Conservation (phyloP, 2,797 vertebrate species). For the Paramormyrops hopkinsi region DNA sequence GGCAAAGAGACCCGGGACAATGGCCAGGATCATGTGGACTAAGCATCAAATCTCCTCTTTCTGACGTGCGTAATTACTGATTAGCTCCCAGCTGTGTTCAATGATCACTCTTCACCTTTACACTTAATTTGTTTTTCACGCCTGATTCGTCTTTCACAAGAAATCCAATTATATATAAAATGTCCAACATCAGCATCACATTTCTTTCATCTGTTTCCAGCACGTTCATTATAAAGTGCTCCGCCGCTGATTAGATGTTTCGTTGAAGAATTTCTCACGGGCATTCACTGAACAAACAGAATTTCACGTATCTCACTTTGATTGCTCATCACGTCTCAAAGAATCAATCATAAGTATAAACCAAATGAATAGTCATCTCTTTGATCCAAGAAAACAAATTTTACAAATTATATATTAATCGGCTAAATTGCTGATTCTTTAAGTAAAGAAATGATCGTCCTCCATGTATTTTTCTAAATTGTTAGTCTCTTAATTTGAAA, state of each 20-base stretch:
- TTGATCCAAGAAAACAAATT: background rate
- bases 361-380: background rate
- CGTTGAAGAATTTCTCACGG: background rate
- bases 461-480: background rate
- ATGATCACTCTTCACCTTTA: background rate
- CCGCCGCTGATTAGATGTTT: background rate
- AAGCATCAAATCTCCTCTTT: background rate
- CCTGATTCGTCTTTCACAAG: background rate
- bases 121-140: background rate
- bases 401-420: background rate
- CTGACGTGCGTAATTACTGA: background rate
- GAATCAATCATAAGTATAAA: background rate
- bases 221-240: background rate
- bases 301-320: background rate
- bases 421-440: background rate
- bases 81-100: background rate
- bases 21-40: background rate
- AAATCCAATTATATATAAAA: conserved; percentile 6
- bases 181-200: background rate
- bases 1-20: background rate
- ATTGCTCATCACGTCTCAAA: background rate
- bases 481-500: background rate
- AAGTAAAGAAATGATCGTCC: background rate
- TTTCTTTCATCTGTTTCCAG: background rate
- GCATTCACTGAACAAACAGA: background rate